Evolutionary conservation across 2,888 invertebrate genomes (phyloP).

Genomic region (Germaria angustata): DNA sequence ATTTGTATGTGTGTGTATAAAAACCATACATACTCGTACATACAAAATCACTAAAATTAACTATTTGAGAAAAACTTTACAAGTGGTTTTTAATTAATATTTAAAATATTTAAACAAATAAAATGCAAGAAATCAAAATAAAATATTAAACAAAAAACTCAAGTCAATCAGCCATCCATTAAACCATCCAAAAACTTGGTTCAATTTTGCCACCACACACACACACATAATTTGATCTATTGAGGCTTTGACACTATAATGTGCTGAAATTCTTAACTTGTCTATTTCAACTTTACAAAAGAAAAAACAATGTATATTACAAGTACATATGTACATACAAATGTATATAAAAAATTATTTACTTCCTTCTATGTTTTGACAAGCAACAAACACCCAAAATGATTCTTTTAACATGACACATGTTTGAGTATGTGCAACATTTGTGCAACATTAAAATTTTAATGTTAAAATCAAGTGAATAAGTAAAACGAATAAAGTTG

Average conservation of each 20-base stretch:
- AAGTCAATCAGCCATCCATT: not conserved
- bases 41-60: too few relatives aligned
- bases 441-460: not conserved
- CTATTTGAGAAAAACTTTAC: not conserved
- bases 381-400: slow-evolving; percentile 19
- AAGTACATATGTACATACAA: too few relatives aligned
- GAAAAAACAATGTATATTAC: not conserved
- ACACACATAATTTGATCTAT: slow-evolving; percentile 26
- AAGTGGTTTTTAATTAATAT: slow-evolving; percentile 22
- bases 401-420: slow-evolving; percentile 12
- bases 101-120: not conserved
- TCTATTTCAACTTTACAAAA: not conserved
- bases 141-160: not conserved
- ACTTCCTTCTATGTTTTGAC: slow-evolving; percentile 63
- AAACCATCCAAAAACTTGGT: not conserved
- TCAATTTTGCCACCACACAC: slow-evolving; percentile 7
- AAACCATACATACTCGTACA: not conserved
- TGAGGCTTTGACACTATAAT: slow-evolving; percentile 32
- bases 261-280: slow-evolving; percentile 20
- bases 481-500: slow-evolving; percentile 29
- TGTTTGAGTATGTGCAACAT: slow-evolving; percentile 22
- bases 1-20: not conserved
- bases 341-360: slow-evolving; percentile 28
- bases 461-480: not conserved
- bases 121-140: not conserved